Evolutionary conservation across 64 coral and sea anemone genomes (phyloP), one percentile per base, ranked within the genome.

Genomic region (Catalaphyllia jardinei): DNA sequence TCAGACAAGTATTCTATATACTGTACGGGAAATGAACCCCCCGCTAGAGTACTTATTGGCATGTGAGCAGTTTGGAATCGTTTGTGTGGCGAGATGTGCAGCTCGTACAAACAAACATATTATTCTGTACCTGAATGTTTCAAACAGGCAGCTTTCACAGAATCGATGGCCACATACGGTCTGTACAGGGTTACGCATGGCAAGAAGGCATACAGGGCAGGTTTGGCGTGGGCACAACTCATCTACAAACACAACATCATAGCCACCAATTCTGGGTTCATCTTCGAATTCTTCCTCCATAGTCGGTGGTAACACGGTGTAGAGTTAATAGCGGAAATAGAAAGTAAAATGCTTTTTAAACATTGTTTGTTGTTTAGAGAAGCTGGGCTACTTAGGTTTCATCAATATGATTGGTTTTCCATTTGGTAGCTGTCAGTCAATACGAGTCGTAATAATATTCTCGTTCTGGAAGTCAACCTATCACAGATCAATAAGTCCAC

Each of bases 111-210:
- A 8, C 31, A 83, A 46, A 42, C 16, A 27, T 67, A 12, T 6
- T 12, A 38, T 2, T 42, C 0, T 0, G 30, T 33, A 85, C 81
- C 63, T 71, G 24, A 71, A 69, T 85, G 81, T 71, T 28, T 24
- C 38, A 0, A 71, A 15, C 10, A 71, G 18, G 39, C 81, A 85
- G 22, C 39, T 64, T 71, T 85, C 33, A 35, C 81, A 85, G 22
- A 85, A 85, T 19, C 63, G 81, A 85, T 85, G 81, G 10, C 79
- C 79, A 31, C 79, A 83, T 13, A 24, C 20, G 9, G 79, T 83
- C 60, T 67, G 79, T 20, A 83, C 79, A 29, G 79, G 61, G 16
- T 63, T 83, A 16, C 30, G 19, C 79, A 65, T 83, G 0, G 61
- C 31, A 16, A 13, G 8, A 19, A 83, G 79, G 20, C 60, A 83